A percentile compares a stretch with the other conserved stretches of the same genome.
phyloP scores from a whole-genome alignment of 2,888 invertebrate genomes.

The Neoascia interrupta region DNA sequence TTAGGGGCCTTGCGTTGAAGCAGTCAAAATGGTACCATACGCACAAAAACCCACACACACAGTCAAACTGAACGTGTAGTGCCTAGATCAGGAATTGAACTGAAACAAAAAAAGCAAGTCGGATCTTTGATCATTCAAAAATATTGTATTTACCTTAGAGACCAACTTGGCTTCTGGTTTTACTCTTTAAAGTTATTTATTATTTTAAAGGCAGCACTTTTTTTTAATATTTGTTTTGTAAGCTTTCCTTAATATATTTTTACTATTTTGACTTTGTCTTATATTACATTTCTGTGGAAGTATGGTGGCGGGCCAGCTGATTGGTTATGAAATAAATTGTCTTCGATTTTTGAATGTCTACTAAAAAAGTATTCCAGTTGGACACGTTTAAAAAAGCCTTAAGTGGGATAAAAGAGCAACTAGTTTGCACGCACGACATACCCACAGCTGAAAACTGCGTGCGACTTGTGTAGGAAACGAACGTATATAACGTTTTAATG shows the following conservation, averaged over 20 bases:
- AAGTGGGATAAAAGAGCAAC: too few species aligned
- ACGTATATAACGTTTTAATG: conserved; percentile 39
- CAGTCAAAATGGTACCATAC: conserved; percentile 16
- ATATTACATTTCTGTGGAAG: conserved; percentile 34
- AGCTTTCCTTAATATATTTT: conserved; percentile 38
- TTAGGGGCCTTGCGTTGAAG: conserved; percentile 35
- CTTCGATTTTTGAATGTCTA: conserved; percentile 62
- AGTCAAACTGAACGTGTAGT: neutral
- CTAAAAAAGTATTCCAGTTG: conserved; percentile 28
- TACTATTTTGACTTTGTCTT: too few species aligned
- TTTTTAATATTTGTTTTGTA: conserved; percentile 9
- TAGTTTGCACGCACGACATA: too few species aligned
- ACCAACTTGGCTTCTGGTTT: conserved; percentile 58
- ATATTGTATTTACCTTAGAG: conserved; percentile 48
- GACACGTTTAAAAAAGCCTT: conserved; percentile 20
- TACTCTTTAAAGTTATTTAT: conserved; percentile 50
- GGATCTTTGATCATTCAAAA: conserved; percentile 67
- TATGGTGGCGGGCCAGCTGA: conserved; percentile 29
- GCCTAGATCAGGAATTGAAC: conserved; percentile 47
- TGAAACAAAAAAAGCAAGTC: conserved; percentile 64
- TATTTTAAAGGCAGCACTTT: conserved; percentile 44
- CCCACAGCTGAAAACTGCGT: too few species aligned
- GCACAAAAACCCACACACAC: neutral
- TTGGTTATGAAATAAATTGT: conserved; percentile 67
- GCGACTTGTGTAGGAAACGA: conserved; percentile 47